Percentiles rank a stretch among this genome's conserved stretches.
phyloP scores from a whole-genome alignment of 2,888 invertebrate species.

The Aspidapion aeneum region DNA sequence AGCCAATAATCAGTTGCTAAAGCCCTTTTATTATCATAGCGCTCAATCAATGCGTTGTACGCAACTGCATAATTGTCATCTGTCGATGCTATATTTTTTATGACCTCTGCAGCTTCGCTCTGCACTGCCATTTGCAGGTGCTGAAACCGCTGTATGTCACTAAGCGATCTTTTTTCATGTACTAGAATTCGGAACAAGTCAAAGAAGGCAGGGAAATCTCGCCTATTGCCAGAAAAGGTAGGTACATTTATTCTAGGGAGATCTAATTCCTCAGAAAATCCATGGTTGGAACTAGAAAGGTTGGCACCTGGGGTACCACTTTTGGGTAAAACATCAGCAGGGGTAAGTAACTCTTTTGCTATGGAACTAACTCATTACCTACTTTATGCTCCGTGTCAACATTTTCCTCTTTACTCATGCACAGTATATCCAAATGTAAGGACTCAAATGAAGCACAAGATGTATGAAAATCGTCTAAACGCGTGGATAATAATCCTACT shows the following conservation, averaged over 20 bases:
- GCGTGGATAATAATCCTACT: too few species aligned
- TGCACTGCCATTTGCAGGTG: not conserved
- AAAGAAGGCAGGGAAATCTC: not conserved
- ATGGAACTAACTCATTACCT: not conserved
- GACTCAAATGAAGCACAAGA: not conserved
- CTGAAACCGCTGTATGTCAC: not conserved
- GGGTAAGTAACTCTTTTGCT: not conserved
- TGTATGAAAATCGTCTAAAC: not conserved
- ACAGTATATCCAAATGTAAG: not conserved
- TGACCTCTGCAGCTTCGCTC: not conserved
- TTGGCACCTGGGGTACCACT: not conserved
- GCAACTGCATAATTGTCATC: too few species aligned
- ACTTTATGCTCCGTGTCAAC: not conserved
- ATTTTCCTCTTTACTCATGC: not conserved
- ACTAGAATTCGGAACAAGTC: not conserved
- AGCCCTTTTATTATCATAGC: too few species aligned
- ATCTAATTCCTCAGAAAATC: not conserved
- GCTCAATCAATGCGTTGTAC: too few species aligned
- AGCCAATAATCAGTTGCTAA: too few species aligned
- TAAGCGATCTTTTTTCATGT: not conserved
- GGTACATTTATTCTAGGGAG: not conserved
- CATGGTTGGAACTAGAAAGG: not conserved
- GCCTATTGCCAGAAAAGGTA: not conserved
- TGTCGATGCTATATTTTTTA: not conserved
- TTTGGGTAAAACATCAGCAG: not conserved